Base-by-base conservation (phyloP, 2,113 vertebrate species). In the Neofelis nebulosa region DNA sequence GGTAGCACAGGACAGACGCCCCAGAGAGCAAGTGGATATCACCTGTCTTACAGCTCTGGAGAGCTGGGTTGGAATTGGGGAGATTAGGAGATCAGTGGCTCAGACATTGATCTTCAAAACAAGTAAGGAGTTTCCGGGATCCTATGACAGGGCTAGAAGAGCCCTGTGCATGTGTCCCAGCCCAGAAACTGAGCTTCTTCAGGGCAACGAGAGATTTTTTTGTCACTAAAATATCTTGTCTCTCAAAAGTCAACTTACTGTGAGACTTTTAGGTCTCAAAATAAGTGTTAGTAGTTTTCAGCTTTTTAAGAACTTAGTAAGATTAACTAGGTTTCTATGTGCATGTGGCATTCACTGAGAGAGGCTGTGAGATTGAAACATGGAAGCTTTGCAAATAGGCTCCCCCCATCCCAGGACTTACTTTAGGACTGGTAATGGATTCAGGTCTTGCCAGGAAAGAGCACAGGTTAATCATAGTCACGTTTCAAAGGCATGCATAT, bases 401-500 rank as follows among this genome's bases (percentile, higher is more conserved):
- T 76, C 48, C 25, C 9, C 45, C 23, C 10, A 48, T 48, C 41
- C 21, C 25, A 36, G 36, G 38, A 12, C 86, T 81, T 23, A 16
- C 36, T 19, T 57, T 11, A 14, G 4, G 14, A 8, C n/a, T 71
- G n/a, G 25, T 36, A 27, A 7, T 57, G 14, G 61, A 36, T 7
- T 31, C 6, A 33, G 1, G n/a, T n/a, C 76, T 81, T 85, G 45
- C 29, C 33, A 25, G 79, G 79, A 61, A 74, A 86, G 71, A 85
- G 7, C 3, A 2, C 7, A 2, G 4, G 21, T 50, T 74, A 15
- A 38, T 55, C n/a, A 11, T 31, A n/a, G 81, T 55, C 21, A 1
- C 15, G 15, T 50, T 85, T 69, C 25, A 48, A 1, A 83, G 69
- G n/a, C 25, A 4, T 2, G 0, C 18, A 0, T 76, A 5, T 57